Evolutionary conservation across 2,113 vertebrate genomes (phyloP).

Genomic region (Noturus placidus): DNA sequence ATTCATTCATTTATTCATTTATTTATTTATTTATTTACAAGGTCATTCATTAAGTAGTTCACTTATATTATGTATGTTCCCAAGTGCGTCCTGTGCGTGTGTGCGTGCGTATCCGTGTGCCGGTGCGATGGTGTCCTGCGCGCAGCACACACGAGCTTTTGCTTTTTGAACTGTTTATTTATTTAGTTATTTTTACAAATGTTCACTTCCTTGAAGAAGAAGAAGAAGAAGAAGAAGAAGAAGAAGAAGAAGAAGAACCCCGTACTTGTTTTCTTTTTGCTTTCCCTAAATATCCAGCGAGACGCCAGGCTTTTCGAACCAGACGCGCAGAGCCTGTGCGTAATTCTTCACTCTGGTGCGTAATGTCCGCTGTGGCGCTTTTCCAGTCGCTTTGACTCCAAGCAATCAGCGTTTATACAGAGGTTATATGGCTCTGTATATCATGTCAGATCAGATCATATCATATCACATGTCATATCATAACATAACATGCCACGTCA

Average conservation of each 20-base stretch:
- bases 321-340: background rate
- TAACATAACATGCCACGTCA: background rate
- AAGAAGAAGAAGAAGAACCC: too few species aligned
- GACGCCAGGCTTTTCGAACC: background rate
- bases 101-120: background rate
- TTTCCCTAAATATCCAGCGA: background rate
- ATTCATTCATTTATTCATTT: too few species aligned
- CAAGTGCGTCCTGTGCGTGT: background rate
- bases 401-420: background rate
- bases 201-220: background rate
- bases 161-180: background rate
- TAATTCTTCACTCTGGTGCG: conserved; percentile 7
- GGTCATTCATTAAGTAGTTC: background rate
- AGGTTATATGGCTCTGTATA: background rate
- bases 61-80: background rate
- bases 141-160: background rate
- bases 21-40: background rate
- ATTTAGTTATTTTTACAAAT: background rate
- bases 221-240: too few species aligned
- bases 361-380: background rate
- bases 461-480: background rate
- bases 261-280: background rate
- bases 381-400: background rate
- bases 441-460: too few species aligned
- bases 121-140: background rate